phyloP scores from a whole-genome alignment of 2,888 invertebrate species.

The Perdita meconis region DNA sequence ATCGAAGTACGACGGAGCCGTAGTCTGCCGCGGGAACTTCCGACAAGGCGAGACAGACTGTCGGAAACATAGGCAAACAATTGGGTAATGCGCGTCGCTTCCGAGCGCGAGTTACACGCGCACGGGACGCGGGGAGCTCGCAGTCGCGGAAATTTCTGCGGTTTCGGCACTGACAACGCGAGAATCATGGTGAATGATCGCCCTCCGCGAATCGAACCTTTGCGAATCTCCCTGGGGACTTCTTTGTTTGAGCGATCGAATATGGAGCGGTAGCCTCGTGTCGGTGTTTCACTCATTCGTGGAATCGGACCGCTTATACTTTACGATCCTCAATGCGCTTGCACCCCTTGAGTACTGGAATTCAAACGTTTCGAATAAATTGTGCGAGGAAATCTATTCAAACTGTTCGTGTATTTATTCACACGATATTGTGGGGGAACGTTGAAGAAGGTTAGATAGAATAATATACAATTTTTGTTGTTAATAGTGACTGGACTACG shows the following conservation, averaged over 20 bases:
- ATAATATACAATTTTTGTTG: no score
- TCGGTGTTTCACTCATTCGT: constrained; percentile 13
- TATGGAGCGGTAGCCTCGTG: background rate
- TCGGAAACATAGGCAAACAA: constrained; percentile 74
- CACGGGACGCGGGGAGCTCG: constrained; percentile 21
- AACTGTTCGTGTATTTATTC: no score
- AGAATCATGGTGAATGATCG: constrained; percentile 4
- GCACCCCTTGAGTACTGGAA: no score
- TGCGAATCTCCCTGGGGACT: background rate
- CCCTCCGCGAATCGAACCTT: background rate
- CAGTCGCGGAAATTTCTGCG: constrained; percentile 40
- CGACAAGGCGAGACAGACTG: constrained; percentile 74
- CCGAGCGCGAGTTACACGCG: constrained; percentile 20
- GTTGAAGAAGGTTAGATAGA: no score
- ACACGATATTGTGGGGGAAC: no score
- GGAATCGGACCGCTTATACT: no score
- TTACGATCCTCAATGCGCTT: no score
- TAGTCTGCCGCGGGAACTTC: constrained; percentile 69
- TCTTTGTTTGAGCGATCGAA: background rate
- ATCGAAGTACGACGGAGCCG: constrained; percentile 64
- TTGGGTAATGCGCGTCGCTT: constrained; percentile 69
- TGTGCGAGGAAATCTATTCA: no score
- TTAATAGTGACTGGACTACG: no score
- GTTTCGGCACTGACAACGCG: constrained; percentile 17
- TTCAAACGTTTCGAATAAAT: no score